phyloP scores from a whole-genome alignment of 2,797 vertebrate species.

The Discoglossus pictus region DNA sequence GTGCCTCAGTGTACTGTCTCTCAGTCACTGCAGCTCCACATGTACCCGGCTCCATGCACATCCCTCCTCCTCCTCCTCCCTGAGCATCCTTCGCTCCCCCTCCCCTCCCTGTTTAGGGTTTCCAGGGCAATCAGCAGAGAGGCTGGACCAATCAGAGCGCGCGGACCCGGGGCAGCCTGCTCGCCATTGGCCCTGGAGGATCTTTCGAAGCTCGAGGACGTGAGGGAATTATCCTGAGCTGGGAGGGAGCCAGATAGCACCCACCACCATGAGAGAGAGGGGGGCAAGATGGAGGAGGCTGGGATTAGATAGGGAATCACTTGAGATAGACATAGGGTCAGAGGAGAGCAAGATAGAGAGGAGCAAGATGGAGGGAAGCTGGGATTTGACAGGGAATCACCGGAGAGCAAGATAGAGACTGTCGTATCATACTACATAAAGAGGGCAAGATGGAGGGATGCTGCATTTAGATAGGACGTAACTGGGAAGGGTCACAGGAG shows the following conservation, averaged over 20 bases:
- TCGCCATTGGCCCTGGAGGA: conserved; percentile 62
- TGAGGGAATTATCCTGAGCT: conserved; percentile 36
- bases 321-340: no score
- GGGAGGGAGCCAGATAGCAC: background rate
- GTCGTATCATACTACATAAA: no score
- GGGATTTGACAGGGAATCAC: no score
- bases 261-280: background rate
- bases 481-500: no score
- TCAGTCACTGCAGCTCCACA: conserved; percentile 29
- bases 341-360: no score
- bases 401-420: no score
- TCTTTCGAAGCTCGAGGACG: conserved; percentile 56
- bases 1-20: conserved; percentile 1
- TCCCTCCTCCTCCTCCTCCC: conserved; percentile 32
- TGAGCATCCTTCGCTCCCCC: conserved; percentile 49
- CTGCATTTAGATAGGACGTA: background rate
- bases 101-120: conserved; percentile 55
- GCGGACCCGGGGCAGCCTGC: conserved; percentile 45
- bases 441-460: background rate
- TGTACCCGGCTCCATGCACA: conserved; percentile 30
- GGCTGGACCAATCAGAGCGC: conserved; percentile 66
- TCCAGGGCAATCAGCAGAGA: conserved; percentile 68
- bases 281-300: background rate
- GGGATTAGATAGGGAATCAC: background rate
- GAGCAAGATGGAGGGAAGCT: background rate